Conservation (phyloP, 2,888 invertebrate genomes). For the Parochlus steinenii region DNA sequence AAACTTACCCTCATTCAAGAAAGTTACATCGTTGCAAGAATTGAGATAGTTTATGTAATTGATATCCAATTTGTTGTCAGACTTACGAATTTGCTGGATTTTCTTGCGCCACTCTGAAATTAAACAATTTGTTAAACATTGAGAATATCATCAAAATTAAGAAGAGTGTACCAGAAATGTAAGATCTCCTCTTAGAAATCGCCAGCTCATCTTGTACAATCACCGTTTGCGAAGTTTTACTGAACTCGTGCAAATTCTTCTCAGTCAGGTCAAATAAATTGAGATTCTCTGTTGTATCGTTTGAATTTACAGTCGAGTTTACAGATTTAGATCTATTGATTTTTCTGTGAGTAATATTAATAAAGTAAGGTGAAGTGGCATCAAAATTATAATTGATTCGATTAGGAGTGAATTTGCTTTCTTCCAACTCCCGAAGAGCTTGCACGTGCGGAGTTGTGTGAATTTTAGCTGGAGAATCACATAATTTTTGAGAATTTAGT, state of each 20-base stretch:
- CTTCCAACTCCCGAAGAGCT: slow-evolving; percentile 14
- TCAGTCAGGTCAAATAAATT: slow-evolving; percentile 17
- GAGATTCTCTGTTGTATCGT: background rate
- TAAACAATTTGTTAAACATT: no score
- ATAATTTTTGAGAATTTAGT: slow-evolving; percentile 7
- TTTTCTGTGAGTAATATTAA: slow-evolving; percentile 29
- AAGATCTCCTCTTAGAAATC: slow-evolving; percentile 4
- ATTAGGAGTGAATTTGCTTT: slow-evolving; percentile 20
- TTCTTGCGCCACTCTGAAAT: slow-evolving; percentile 10
- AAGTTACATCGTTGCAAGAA: slow-evolving; percentile 7
- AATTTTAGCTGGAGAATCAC: slow-evolving; percentile 1
- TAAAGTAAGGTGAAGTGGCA: slow-evolving; percentile 28
- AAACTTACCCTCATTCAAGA: background rate
- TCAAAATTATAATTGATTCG: slow-evolving; percentile 26
- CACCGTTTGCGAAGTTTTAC: slow-evolving; percentile 5
- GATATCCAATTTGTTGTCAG: background rate
- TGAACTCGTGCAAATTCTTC: slow-evolving; percentile 15
- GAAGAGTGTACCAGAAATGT: no score
- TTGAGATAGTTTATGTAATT: slow-evolving; percentile 9
- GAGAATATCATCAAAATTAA: no score
- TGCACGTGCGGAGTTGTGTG: slow-evolving; percentile 11
- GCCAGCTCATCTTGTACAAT: slow-evolving; percentile 4
- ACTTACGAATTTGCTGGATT: slow-evolving; percentile 11
- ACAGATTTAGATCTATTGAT: slow-evolving; percentile 14
- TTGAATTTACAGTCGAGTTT: background rate